phyloP scores from a whole-genome alignment of 2,797 vertebrate genomes.

The Platyrinchus mystaceus region DNA sequence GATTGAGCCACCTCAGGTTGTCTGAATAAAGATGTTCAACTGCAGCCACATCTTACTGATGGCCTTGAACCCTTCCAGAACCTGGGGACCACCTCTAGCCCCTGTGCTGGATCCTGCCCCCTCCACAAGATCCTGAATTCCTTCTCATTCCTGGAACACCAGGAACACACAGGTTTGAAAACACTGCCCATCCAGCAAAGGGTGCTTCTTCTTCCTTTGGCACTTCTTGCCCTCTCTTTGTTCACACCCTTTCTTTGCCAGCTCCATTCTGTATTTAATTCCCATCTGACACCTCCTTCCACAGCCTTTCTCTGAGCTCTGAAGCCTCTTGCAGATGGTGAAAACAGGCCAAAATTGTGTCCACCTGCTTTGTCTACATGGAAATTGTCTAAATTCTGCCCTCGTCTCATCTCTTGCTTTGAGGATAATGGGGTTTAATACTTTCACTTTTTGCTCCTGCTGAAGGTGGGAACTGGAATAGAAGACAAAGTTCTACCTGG shows the following conservation, averaged over 20 bases:
- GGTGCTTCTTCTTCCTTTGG: not conserved
- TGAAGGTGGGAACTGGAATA: slow-evolving; percentile 8
- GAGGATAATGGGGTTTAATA: slow-evolving; percentile 37
- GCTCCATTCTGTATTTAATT: not conserved
- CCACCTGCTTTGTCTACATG: slow-evolving; percentile 48
- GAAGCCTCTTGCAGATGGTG: not conserved
- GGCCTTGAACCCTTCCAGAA: not conserved
- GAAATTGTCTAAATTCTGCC: slow-evolving; percentile 56
- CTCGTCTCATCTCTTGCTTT: slow-evolving; percentile 50
- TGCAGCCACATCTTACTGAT: not conserved
- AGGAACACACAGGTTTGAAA: accelerated
- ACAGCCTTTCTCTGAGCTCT: not conserved
- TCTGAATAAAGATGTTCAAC: accelerated
- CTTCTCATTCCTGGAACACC: not conserved
- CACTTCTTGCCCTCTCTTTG: accelerated
- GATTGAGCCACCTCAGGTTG: not conserved
- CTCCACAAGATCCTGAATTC: not conserved
- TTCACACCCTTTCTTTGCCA: not conserved
- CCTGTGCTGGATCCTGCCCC: accelerated
- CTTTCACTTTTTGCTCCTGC: slow-evolving; percentile 36
- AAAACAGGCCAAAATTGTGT: slow-evolving; percentile 9
- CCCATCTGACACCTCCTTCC: not conserved
- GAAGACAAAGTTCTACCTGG: slow-evolving; percentile 27
- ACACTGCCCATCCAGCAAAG: not conserved
- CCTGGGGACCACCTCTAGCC: not conserved